Conservation (phyloP, 2,113 vertebrate species). For the Vulpes lagopus region DNA sequence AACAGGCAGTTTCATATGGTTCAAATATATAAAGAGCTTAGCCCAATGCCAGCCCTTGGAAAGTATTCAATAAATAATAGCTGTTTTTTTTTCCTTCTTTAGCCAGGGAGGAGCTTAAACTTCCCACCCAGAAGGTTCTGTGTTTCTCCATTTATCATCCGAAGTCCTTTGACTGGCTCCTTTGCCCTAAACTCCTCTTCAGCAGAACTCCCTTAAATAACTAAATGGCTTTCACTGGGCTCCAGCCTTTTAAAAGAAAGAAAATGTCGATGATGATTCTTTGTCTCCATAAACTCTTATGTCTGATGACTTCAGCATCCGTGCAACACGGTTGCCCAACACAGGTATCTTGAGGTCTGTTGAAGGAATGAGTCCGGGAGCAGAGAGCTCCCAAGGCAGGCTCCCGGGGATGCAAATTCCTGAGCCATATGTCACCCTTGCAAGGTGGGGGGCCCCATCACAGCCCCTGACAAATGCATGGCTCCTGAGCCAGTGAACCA, state of each 20-base stretch:
- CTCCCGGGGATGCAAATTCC: constrained; percentile 75
- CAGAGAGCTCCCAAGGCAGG: constrained; percentile 74
- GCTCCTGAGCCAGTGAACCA: not conserved
- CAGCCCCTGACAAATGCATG: constrained; percentile 62
- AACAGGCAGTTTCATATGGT: not conserved
- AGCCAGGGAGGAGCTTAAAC: not conserved
- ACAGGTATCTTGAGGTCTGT: not conserved
- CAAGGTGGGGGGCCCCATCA: constrained; percentile 79
- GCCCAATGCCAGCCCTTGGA: not conserved
- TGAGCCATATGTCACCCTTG: constrained; percentile 81
- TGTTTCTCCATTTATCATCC: not conserved
- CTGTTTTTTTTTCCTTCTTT: not conserved
- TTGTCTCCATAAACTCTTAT: too few species aligned
- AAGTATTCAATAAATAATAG: not conserved
- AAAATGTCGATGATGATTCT: not conserved
- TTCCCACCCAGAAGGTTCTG: not conserved
- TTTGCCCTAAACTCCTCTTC: not conserved
- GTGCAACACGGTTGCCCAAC: not conserved
- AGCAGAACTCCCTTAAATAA: not conserved
- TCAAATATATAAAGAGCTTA: too few species aligned
- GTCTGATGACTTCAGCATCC: not conserved
- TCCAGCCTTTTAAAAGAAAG: not conserved
- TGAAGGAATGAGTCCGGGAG: constrained; percentile 61
- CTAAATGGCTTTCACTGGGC: rapidly evolving
- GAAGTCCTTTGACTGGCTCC: not conserved